phyloP scores from a whole-genome alignment of 1,140 invertebrate species.

The Leptinotarsa lineolata region DNA sequence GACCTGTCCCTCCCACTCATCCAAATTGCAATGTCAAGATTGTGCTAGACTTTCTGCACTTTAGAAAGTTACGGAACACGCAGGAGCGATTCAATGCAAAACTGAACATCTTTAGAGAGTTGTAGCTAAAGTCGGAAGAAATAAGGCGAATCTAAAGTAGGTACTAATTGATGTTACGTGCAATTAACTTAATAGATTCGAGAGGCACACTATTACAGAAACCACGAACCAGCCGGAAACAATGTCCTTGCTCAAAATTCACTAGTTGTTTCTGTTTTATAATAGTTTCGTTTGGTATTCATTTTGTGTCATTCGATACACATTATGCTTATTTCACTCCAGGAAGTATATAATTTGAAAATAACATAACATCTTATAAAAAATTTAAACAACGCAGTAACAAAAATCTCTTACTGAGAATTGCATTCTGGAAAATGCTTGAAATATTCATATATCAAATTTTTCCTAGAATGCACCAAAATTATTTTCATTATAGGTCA shows the following conservation, averaged over 20 bases:
- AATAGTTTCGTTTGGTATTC: too few relatives aligned
- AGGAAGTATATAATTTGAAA: too few relatives aligned
- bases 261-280: neutral
- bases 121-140: neutral
- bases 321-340: too few relatives aligned
- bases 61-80: conserved; percentile 1
- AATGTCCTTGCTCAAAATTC: neutral
- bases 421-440: too few relatives aligned
- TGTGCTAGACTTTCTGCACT: conserved; percentile 11
- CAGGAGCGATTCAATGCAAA: neutral
- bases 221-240: neutral
- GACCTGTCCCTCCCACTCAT: conserved; percentile 6
- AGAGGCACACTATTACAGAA: neutral
- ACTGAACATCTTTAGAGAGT: conserved; percentile 5
- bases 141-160: neutral
- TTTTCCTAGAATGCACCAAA: too few relatives aligned
- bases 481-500: too few relatives aligned
- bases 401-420: too few relatives aligned
- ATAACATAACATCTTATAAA: too few relatives aligned
- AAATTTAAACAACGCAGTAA: too few relatives aligned
- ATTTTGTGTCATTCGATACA: too few relatives aligned
- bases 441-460: too few relatives aligned
- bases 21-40: conserved; percentile 15
- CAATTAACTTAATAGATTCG: neutral
- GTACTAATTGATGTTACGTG: neutral